A percentile compares a stretch with the other conserved stretches of the same genome.
Conservation (phyloP, 2,113 vertebrate genomes). For the Acanthochromis polyacanthus region DNA sequence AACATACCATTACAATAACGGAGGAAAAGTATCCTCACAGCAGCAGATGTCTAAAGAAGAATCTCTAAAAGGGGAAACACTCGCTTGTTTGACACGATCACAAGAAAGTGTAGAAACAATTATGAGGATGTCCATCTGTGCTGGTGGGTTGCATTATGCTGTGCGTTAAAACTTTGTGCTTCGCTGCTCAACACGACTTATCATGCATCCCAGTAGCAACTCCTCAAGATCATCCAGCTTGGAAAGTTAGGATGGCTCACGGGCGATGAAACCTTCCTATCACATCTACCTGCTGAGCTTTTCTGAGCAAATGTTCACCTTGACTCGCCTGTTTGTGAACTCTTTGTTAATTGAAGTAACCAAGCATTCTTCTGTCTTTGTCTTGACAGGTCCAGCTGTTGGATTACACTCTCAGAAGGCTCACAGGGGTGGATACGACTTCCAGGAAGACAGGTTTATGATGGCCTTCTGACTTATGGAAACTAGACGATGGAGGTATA, state of each 20-base stretch:
- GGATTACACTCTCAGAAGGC: neutral
- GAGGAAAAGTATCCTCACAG: neutral
- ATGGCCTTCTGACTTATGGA: neutral
- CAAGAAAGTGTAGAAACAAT: conserved; percentile 9
- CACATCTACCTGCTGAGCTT: conserved; percentile 33
- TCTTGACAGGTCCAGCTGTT: conserved; percentile 27
- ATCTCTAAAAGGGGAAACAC: neutral
- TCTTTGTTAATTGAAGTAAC: conserved; percentile 1
- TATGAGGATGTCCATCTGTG: conserved; percentile 39
- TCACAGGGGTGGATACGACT: conserved; percentile 1
- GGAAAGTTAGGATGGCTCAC: conserved; percentile 10
- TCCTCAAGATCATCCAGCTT: conserved; percentile 10
- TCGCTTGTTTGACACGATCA: conserved; percentile 22
- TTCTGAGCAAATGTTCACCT: conserved; percentile 18
- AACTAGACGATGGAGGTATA: neutral
- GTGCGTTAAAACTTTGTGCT: conserved; percentile 31
- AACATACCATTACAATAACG: neutral
- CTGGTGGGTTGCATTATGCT: conserved; percentile 14
- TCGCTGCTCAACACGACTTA: conserved; percentile 3
- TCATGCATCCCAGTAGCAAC: neutral
- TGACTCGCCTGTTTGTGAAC: conserved; percentile 16
- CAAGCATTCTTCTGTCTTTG: neutral
- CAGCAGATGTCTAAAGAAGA: neutral
- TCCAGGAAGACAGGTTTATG: conserved; percentile 6
- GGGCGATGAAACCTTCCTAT: conserved; percentile 3